Evolutionary conservation across 2,113 vertebrate genomes (phyloP).

Genomic region (Coturnix japonica): DNA sequence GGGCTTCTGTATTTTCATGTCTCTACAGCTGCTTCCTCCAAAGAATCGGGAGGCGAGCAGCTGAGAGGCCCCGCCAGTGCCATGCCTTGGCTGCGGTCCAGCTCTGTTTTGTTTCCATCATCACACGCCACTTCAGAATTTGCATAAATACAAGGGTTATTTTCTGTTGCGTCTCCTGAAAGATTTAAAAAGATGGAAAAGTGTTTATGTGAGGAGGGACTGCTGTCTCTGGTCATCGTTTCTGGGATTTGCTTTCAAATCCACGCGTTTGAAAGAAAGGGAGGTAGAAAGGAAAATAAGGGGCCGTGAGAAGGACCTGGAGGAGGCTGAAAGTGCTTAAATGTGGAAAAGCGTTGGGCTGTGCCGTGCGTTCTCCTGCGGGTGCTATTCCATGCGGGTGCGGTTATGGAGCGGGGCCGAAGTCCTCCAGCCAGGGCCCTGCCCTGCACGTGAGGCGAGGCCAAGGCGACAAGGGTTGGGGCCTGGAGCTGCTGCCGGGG

Average conservation of each 20-base stretch:
- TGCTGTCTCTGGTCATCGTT: constrained; percentile 57
- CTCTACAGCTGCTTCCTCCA: constrained; percentile 80
- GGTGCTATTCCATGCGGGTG: neutral
- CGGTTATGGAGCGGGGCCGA: neutral
- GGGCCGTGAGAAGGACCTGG: constrained; percentile 8
- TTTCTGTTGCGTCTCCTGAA: constrained; percentile 78
- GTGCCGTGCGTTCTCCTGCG: neutral
- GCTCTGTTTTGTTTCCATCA: constrained; percentile 85
- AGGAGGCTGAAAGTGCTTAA: neutral
- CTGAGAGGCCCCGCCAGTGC: constrained; percentile 77
- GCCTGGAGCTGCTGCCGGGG: neutral
- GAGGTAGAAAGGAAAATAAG: constrained; percentile 53
- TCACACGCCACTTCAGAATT: constrained; percentile 83
- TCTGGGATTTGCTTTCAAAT: constrained; percentile 59
- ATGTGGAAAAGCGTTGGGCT: neutral
- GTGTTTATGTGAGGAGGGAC: constrained; percentile 67
- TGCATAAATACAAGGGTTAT: constrained; percentile 84
- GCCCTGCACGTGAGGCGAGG: neutral
- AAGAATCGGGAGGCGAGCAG: constrained; percentile 79
- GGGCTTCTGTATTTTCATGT: constrained; percentile 72
- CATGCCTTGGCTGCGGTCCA: constrained; percentile 85
- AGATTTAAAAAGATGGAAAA: constrained; percentile 72
- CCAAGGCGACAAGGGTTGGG: neutral
- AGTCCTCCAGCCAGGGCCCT: neutral
- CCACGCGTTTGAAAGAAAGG: neutral